phyloP scores from a whole-genome alignment of 1,140 invertebrate species.

The Zophobas morio region DNA sequence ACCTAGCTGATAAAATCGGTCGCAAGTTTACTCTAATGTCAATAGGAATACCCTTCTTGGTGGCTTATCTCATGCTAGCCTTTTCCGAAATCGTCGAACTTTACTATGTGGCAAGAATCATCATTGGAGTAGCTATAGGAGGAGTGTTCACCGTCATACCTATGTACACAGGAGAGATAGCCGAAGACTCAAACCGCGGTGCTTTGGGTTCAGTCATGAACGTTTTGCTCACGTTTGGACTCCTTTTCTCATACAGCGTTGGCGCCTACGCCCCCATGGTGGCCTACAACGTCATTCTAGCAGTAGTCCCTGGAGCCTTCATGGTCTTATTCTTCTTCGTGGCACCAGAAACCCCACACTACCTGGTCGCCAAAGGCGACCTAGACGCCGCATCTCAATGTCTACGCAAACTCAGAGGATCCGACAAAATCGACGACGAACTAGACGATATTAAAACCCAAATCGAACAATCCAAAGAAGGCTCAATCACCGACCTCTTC shows the following conservation, averaged over 20 bases:
- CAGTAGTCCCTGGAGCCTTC: constrained; percentile 75
- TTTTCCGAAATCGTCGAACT: constrained; percentile 81
- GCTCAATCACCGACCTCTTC: constrained; percentile 73
- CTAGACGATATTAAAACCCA: constrained; percentile 50
- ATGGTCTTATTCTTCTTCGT: constrained; percentile 76
- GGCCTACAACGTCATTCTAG: constrained; percentile 73
- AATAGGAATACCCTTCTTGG: constrained; percentile 61
- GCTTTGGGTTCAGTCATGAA: constrained; percentile 85
- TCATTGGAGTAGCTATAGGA: constrained; percentile 79
- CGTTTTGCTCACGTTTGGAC: constrained; percentile 81
- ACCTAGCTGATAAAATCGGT: constrained; percentile 66
- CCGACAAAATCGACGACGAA: constrained; percentile 71
- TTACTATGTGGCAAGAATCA: constrained; percentile 71
- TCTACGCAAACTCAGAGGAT: constrained; percentile 74
- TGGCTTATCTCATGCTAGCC: constrained; percentile 52
- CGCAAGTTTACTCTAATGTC: constrained; percentile 68
- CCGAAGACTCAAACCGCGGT: constrained; percentile 82
- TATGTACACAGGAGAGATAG: constrained; percentile 90
- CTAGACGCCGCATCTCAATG: constrained; percentile 74
- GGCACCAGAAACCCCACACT: constrained; percentile 87
- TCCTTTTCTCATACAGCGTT: constrained; percentile 80
- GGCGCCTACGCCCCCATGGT: constrained; percentile 81
- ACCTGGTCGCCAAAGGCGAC: constrained; percentile 73
- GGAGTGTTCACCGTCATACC: constrained; percentile 82
- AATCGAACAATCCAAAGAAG: constrained; percentile 61